Base-by-base conservation (phyloP, 2,888 invertebrate species). In the Noctua comes region DNA sequence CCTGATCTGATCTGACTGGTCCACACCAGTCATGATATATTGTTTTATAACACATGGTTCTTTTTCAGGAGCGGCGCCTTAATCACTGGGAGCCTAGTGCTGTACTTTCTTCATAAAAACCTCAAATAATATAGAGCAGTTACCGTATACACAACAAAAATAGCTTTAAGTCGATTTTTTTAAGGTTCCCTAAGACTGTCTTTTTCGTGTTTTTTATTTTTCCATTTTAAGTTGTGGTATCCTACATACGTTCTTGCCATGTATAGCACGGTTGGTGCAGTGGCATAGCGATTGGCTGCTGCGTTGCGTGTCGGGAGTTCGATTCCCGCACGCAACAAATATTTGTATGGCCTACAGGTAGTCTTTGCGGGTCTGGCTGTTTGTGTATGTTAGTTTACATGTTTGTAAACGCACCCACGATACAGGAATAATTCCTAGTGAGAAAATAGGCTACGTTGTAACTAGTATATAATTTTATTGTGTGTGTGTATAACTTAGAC, bases 11-110 rank as follows among this genome's bases (percentile, higher is more conserved):
- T n/a, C n/a, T n/a, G n/a, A n/a, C n/a, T n/a, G n/a, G n/a, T n/a
- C n/a, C n/a, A n/a, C n/a, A n/a, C n/a, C n/a, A n/a, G n/a, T n/a
- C n/a, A n/a, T 27, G 6, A 59, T 27, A 6, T 59, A 59, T 27
- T 16, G 16, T 59, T 31, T 62, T 18, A 46, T 72, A 57, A 73
- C 10, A 57, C 36, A 21, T 4, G 5, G 0, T 72, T 70, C 79
- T 64, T 86, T 94, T 94, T 77, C 95, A 96, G 96, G 96, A 91
- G 96, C 80, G 91, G 96, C 40, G 95, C 96, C 0, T 77, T 96
- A n/a, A 86, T 96, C 31, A 95, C 96, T 3, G 95, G 96, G 3
- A 93, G 95, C 73, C 73, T 96, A 57, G 82, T 96, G 70, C 64
- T 96, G 57, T 93, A 92, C 66, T 85, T 94, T 21, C 73, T 96